These are phyloP conservation scores for Cryptocheilus praepositus DNA, from an alignment of 2,888 invertebrate species.

Conservation along the genomic window DNA sequence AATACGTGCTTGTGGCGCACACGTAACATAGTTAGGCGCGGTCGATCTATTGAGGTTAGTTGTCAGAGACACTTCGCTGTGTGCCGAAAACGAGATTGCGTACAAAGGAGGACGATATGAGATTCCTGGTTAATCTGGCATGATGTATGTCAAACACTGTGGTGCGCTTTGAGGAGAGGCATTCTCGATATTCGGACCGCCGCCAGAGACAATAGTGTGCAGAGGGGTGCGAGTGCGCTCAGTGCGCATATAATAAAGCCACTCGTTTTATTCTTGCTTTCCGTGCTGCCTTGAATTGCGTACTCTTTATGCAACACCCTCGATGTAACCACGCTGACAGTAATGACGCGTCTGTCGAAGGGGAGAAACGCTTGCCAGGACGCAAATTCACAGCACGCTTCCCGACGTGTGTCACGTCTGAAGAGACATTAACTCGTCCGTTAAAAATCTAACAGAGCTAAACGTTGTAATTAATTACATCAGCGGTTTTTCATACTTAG, in stretches of 20 bases:
- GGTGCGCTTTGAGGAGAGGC: constrained; percentile 21
- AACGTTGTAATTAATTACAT: too few relatives aligned
- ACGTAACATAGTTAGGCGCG: too few relatives aligned
- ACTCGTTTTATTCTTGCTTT: constrained; percentile 28
- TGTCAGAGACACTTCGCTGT: neutral
- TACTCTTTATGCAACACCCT: constrained; percentile 10
- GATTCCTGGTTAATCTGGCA: constrained; percentile 14
- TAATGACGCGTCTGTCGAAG: constrained; percentile 26
- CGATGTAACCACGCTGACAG: constrained; percentile 15
- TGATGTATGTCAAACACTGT: neutral
- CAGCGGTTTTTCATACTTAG: too few relatives aligned
- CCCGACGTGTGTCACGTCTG: too few relatives aligned
- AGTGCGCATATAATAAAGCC: constrained; percentile 49
- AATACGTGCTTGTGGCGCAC: too few relatives aligned
- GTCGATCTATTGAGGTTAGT: too few relatives aligned
- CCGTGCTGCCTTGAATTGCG: constrained; percentile 6
- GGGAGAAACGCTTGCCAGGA: neutral
- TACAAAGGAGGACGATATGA: constrained; percentile 5
- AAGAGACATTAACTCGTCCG: too few relatives aligned
- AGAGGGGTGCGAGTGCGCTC: constrained; percentile 26
- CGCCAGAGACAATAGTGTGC: constrained; percentile 5
- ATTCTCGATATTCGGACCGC: constrained; percentile 28
- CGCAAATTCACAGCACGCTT: too few relatives aligned
- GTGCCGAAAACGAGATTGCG: neutral
- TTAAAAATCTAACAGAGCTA: too few relatives aligned